Evolutionary conservation across 2,113 vertebrate species (phyloP).

Genomic region (Hypanus sabinus): DNA sequence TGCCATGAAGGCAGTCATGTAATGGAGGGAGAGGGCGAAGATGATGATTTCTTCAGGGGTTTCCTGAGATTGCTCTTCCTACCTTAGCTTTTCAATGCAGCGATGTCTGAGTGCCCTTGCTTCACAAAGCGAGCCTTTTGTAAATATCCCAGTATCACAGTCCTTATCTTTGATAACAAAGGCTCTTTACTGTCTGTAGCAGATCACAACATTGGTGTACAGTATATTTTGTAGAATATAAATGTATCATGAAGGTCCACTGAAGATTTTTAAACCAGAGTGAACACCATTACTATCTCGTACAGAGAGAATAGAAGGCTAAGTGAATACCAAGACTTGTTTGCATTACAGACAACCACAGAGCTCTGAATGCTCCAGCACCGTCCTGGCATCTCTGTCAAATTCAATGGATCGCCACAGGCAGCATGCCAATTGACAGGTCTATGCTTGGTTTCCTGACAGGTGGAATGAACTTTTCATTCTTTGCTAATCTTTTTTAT

Average conservation of each 20-base stretch:
- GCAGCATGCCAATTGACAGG: too few species aligned
- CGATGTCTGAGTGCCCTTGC: neutral
- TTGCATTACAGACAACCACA: too few species aligned
- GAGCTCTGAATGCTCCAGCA: neutral
- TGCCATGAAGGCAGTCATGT: too few species aligned
- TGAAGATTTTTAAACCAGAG: too few species aligned
- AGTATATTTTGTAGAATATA: neutral
- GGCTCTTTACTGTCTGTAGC: too few species aligned
- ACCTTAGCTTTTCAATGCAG: neutral
- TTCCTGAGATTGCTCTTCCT: neutral
- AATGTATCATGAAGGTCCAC: neutral
- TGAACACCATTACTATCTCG: too few species aligned
- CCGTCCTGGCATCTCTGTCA: neutral
- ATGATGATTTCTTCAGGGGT: neutral
- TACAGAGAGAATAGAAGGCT: too few species aligned
- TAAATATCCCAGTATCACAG: neutral
- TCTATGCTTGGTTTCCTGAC: too few species aligned
- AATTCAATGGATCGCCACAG: neutral
- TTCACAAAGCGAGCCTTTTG: neutral
- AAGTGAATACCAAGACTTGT: too few species aligned
- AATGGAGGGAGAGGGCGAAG: too few species aligned
- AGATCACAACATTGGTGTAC: neutral
- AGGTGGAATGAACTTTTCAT: too few species aligned
- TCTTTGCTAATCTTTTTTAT: too few species aligned
- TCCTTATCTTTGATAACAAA: neutral